Base-by-base conservation (phyloP, 64 coral and sea anemone genomes). In the Porites australiensis region DNA sequence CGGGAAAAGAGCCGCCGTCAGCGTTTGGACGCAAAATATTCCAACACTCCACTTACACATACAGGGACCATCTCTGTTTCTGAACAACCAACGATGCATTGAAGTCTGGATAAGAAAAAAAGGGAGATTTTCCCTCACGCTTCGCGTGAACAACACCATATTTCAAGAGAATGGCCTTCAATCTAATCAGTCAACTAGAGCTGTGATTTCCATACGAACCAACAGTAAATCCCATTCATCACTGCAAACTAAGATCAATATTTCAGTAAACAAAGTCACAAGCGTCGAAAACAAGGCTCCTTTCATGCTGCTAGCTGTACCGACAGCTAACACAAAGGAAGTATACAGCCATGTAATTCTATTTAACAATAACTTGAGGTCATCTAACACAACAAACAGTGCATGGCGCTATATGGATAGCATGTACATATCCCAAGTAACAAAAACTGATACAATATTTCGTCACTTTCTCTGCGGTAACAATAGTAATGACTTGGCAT, bases 161-260 rank as follows among this genome's bases (percentile, higher is more conserved):
- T 69, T 84, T 84, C 18, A 49, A 84, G 61, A 66, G 69, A 84
- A 84, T n/a, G 61, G 81, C 3, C 7, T 68, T 50, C 46, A 69
- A 37, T 37, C 27, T 14, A 15, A 6, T 8, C 81, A 48, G 4
- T 84, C 61, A 27, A 18, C 20, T 3, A 51, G 50, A 9, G 62
- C 44, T 12, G 4, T 84, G 3, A 69, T 84, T 16, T 84, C 81
- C 62, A 69, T 84, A 67, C 19, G 44, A 68, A 51, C 61, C 19
- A 2, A 13, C n/a, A 18, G 13, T 2, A 47, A 9, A 45, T 22
- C 45, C 64, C 18, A 2, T n/a, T 10, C 81, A 45, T 21, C 3
- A 2, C 13, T 11, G 27, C 11, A 2, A 19, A 2, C 16, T 69
- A 0, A 43, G 50, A 18, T 84, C 47, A 16, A 68, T 64, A 16